Evolutionary conservation across 92 coral and sea anemone genomes (phyloP), one percentile per base, ranked within the genome.

Genomic region (Phymanthus crucifer): DNA sequence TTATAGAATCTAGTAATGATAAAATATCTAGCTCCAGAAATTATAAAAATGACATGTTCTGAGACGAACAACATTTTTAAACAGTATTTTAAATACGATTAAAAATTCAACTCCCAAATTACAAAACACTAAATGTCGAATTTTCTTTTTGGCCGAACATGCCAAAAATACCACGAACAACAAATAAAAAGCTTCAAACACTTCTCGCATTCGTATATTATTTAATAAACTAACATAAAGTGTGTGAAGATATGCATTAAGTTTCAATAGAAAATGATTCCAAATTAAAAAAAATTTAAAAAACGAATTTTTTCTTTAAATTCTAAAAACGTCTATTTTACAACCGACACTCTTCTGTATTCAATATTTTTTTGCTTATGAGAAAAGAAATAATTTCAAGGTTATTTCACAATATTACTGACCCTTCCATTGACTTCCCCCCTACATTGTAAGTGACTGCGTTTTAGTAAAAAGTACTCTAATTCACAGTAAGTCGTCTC

Each of bases 81-180:
- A 69, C 73, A 34, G 34, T 26, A 47, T 69, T 69, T 69, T 17
- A 69, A 69, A 69, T 0, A 26, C 73, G 35, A 69, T 69, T 69
- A 69, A 69, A 35, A 17, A 69, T 69, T 69, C 73, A 69, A 23
- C 73, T 35, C 73, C 73, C 73, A 69, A 69, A 69, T 69, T 23
- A 69, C 26, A 69, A 69, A 69, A 69, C 73, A 69, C 73, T 69
- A 47, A 69, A 69, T 17, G 73, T 21, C 34, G 73, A 34, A 69
- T 34, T 16, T 69, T 69, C 35, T 69, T 69, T 69, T 69, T 35
- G 47, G 73, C 47, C 73, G 35, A 69, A 69, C 34, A 69, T 69
- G 73, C 47, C 73, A 69, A 69, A 69, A 69, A 69, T 69, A 69
- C 73, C 73, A 69, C 73, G 73, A 69, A 69, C 34, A 69, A 47